Conservation (phyloP, 2,888 invertebrate genomes). For the Mycalesis mineus region DNA sequence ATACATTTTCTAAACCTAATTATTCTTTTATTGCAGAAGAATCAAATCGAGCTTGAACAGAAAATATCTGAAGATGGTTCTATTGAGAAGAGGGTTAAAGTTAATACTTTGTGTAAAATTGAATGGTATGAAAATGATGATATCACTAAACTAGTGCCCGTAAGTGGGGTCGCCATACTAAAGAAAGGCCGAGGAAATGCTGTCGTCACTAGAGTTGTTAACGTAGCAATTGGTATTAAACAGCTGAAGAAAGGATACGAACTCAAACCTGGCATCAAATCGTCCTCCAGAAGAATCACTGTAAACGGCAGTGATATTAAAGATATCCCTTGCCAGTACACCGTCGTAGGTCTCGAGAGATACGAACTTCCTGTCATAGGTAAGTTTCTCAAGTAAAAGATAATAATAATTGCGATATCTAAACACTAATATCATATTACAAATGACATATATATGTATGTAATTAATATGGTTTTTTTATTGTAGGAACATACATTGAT, state of each 20-base stretch:
- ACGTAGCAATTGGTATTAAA: slow-evolving; percentile 78
- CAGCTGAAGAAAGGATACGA: slow-evolving; percentile 78
- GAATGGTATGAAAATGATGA: slow-evolving; percentile 83
- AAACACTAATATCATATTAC: no score
- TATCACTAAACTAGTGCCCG: slow-evolving; percentile 77
- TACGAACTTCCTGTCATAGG: slow-evolving; percentile 85
- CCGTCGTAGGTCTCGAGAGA: slow-evolving; percentile 80
- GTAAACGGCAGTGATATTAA: slow-evolving; percentile 80
- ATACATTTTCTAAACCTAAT: not conserved
- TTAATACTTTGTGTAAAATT: slow-evolving; percentile 81
- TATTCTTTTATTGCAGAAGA: slow-evolving; percentile 52
- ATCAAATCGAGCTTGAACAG: slow-evolving; percentile 70
- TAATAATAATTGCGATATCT: not conserved
- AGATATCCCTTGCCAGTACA: slow-evolving; percentile 83
- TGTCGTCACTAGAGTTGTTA: slow-evolving; percentile 72
- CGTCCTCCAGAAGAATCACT: slow-evolving; percentile 79
- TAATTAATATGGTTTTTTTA: slow-evolving; percentile 5
- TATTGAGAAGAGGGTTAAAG: slow-evolving; percentile 80
- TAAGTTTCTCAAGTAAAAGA: slow-evolving; percentile 46
- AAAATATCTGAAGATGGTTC: slow-evolving; percentile 61
- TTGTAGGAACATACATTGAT: slow-evolving; percentile 84
- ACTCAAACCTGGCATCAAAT: slow-evolving; percentile 81
- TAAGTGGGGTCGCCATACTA: slow-evolving; percentile 78
- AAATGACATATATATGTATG: no score
- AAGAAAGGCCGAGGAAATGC: slow-evolving; percentile 75